Evolutionary conservation across 2,888 invertebrate genomes (phyloP).

Genomic region (Leptinotarsa haldemani): DNA sequence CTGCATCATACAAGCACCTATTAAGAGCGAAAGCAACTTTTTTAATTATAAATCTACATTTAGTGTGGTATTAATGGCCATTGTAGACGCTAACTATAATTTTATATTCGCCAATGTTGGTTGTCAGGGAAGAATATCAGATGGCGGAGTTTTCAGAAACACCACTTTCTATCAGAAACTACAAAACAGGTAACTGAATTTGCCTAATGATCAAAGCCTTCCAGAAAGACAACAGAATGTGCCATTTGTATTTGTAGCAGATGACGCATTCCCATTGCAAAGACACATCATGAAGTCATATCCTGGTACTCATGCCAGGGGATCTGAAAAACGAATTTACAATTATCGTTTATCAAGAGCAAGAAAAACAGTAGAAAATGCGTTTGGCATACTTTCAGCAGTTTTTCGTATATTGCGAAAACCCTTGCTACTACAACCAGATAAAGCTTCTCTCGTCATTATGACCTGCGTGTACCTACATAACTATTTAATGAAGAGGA

Average conservation of each 20-base stretch:
- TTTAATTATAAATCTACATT: constrained; percentile 57
- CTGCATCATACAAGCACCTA: constrained; percentile 50
- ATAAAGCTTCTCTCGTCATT: constrained; percentile 29
- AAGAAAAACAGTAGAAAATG: too few relatives aligned
- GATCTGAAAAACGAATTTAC: constrained; percentile 14
- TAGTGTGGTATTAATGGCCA: constrained; percentile 57
- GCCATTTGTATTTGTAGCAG: constrained; percentile 1
- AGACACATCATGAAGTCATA: constrained; percentile 25
- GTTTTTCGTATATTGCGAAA: not conserved
- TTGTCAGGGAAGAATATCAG: too few relatives aligned
- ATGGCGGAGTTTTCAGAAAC: too few relatives aligned
- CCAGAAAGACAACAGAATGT: constrained; percentile 15
- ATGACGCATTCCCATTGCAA: constrained; percentile 21
- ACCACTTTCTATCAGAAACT: constrained; percentile 14
- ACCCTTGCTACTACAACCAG: constrained; percentile 26
- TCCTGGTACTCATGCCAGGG: constrained; percentile 26
- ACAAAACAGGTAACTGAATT: constrained; percentile 15
- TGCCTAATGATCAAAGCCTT: constrained; percentile 19
- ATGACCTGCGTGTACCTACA: constrained; percentile 32
- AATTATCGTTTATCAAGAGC: too few relatives aligned
- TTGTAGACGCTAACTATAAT: too few relatives aligned
- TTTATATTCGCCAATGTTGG: too few relatives aligned
- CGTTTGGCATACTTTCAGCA: too few relatives aligned
- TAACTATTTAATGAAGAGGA: constrained; percentile 30
- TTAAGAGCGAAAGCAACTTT: constrained; percentile 51